Conservation (phyloP, 1,140 invertebrate species). For the Nasonia giraulti region DNA sequence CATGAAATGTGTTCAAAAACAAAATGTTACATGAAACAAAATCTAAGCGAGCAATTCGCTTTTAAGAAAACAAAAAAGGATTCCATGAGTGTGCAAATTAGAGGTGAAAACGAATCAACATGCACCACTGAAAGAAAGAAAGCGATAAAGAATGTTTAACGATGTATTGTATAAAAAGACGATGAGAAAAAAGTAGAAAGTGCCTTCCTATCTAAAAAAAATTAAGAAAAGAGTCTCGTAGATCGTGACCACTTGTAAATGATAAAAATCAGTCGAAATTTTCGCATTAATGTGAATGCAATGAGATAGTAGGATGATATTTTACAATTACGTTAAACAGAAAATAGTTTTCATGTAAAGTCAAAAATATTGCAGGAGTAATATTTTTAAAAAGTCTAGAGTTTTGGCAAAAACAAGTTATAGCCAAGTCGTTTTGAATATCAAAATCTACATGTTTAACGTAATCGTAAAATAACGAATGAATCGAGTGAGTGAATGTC, state of each 20-base stretch:
- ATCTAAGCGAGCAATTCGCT: conserved; percentile 49
- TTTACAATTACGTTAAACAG: conserved; percentile 60
- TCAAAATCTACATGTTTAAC: conserved; percentile 41
- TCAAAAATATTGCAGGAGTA: conserved; percentile 18
- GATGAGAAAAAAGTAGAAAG: conserved; percentile 73
- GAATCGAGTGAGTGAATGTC: conserved; percentile 64
- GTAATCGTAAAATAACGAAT: conserved; percentile 55
- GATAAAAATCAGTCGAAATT: conserved; percentile 71
- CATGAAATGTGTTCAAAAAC: conserved; percentile 66
- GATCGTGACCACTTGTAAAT: conserved; percentile 75
- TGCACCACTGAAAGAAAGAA: conserved; percentile 31
- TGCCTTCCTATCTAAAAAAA: conserved; percentile 74
- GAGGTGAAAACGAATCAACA: conserved; percentile 50
- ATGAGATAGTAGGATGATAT: conserved; percentile 56
- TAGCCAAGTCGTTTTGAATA: conserved; percentile 44
- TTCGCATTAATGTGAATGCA: conserved; percentile 62
- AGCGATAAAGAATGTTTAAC: conserved; percentile 49
- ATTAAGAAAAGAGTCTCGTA: conserved; percentile 73
- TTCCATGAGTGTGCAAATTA: conserved; percentile 58
- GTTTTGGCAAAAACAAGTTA: conserved; percentile 34
- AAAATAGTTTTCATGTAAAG: conserved; percentile 31
- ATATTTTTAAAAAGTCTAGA: conserved; percentile 36
- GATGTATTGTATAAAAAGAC: conserved; percentile 67
- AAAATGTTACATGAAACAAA: conserved; percentile 54
- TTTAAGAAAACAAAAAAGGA: conserved; percentile 49